Evolutionary conservation across 2,113 vertebrate species (phyloP).

Genomic region (Pelecanoides urinatrix): DNA sequence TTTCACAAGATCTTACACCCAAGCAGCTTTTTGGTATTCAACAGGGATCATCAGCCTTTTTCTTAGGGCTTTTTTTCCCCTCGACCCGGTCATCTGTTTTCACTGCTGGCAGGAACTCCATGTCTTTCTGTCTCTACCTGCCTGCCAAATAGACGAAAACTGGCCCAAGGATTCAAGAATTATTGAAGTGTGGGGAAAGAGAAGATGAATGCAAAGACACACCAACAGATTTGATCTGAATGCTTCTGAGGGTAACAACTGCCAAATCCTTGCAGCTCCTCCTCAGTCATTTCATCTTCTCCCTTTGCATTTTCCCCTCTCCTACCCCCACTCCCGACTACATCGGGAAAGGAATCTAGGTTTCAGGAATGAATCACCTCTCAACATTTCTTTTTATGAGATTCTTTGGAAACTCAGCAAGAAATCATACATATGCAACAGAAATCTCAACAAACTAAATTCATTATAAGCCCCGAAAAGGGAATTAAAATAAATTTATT

Average conservation of each 20-base stretch:
- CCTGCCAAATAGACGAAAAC: background rate
- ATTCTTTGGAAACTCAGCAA: slow-evolving; percentile 16
- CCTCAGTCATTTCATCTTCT: background rate
- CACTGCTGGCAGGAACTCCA: background rate
- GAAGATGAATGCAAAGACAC: background rate
- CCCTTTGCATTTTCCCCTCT: background rate
- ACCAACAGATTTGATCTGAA: background rate
- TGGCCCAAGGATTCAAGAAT: background rate
- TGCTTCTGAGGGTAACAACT: background rate
- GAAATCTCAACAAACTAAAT: background rate
- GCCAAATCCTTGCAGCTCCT: background rate
- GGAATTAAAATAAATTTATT: background rate
- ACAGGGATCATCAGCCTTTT: background rate
- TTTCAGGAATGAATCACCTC: slow-evolving; percentile 34
- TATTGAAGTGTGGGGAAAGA: background rate
- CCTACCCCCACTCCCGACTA: background rate
- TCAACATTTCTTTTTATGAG: background rate
- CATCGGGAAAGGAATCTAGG: background rate
- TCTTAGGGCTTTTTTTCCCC: background rate
- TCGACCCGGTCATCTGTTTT: background rate
- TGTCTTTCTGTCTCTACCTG: background rate
- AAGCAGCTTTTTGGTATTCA: background rate
- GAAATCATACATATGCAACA: slow-evolving; percentile 48
- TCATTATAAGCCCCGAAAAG: background rate
- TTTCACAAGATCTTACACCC: background rate